Evolutionary conservation across 2,888 invertebrate genomes (phyloP).

Genomic region (Perithous albicinctus): DNA sequence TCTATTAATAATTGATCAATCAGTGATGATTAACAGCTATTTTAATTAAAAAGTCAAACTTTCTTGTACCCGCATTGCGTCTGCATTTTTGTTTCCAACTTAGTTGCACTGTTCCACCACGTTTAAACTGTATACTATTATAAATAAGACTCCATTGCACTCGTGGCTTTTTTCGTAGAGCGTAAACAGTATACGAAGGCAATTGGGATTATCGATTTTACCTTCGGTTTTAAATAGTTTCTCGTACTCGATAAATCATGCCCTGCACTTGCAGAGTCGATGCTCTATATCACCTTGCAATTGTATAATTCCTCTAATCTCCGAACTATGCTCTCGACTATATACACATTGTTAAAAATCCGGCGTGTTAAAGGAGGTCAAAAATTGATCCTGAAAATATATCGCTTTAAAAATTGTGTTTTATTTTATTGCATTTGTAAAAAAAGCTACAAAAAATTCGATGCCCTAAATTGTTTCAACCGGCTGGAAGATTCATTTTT

Average conservation of each 20-base stretch:
- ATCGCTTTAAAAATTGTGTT: too few species aligned
- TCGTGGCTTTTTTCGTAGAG: conserved; percentile 17
- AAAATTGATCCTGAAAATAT: too few species aligned
- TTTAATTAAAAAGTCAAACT: background rate
- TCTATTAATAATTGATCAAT: background rate
- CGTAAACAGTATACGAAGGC: conserved; percentile 39
- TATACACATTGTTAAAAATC: too few species aligned
- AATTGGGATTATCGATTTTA: conserved; percentile 59
- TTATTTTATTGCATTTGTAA: too few species aligned
- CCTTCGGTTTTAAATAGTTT: conserved; percentile 58
- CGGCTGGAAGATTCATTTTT: too few species aligned
- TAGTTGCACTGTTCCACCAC: background rate
- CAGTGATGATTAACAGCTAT: background rate
- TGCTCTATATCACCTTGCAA: conserved; percentile 27
- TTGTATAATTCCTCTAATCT: conserved; percentile 19
- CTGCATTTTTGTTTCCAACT: conserved; percentile 41
- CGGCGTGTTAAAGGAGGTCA: too few species aligned
- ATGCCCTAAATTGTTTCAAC: too few species aligned
- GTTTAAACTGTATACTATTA: background rate
- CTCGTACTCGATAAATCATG: conserved; percentile 55
- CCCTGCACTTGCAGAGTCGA: background rate
- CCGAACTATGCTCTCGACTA: background rate
- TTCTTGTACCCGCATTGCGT: background rate
- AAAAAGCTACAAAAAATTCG: too few species aligned
- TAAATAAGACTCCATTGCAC: conserved; percentile 19